Percentiles rank a stretch among this genome's conserved stretches.
phyloP scores from a whole-genome alignment of 2,888 invertebrate genomes.

The Leptinotarsa peninsularis region DNA sequence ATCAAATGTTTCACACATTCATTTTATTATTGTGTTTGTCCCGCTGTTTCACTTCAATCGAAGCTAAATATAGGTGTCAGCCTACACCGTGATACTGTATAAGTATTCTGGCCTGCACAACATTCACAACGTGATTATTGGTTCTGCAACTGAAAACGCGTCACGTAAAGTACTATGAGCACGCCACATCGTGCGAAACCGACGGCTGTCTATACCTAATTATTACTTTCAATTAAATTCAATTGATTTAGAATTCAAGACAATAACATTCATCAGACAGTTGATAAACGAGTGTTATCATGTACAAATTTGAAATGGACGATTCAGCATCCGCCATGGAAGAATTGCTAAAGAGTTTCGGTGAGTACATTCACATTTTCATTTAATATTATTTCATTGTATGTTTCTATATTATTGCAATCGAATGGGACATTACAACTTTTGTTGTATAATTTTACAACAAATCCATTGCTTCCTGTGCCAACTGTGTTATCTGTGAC shows the following conservation, averaged over 20 bases:
- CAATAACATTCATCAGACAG: conserved; percentile 10
- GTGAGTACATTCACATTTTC: conserved; percentile 25
- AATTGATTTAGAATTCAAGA: conserved; percentile 34
- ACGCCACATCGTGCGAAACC: neutral
- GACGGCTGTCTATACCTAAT: neutral
- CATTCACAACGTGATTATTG: neutral
- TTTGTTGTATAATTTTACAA: neutral
- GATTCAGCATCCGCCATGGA: conserved; percentile 24
- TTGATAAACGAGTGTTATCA: neutral
- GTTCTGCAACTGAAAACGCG: neutral
- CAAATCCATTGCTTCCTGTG: neutral
- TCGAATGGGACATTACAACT: neutral
- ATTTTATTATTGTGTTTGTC: neutral
- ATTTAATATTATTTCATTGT: neutral
- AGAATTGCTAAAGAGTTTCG: conserved; percentile 36
- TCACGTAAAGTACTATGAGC: neutral
- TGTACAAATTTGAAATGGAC: neutral
- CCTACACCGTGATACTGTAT: neutral
- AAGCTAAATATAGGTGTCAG: conserved; percentile 3
- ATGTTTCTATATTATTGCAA: neutral
- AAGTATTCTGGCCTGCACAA: neutral
- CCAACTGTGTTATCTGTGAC: neutral
- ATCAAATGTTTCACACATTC: neutral
- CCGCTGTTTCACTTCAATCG: neutral
- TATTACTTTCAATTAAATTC: conserved; percentile 33